Base-by-base conservation (phyloP, 2,888 invertebrate genomes). In the Oscheius onirici region DNA sequence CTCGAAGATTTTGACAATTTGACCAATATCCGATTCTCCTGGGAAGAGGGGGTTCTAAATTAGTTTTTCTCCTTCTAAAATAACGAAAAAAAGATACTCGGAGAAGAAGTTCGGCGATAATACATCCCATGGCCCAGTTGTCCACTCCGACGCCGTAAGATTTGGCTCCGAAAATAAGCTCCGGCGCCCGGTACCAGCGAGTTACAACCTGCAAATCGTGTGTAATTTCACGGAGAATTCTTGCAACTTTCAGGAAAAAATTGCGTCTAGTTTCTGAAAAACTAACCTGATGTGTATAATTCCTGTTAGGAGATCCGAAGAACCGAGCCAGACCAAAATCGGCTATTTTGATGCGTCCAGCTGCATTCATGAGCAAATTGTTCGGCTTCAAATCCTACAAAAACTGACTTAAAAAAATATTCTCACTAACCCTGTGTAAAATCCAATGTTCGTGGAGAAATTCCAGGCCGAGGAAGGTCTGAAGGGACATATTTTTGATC, bases 111-210 rank as follows among this genome's bases (percentile, higher is more conserved):
- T 99, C 99, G 0, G 96, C 99, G 75, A 99, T 89, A 87, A 99
- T 97, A 88, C 99, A 99, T 3, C 99, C 99, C 13, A 96, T 92
- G 3, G 99, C 97, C 99, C 99, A 99, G 91, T 97, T 95, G 88
- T 99, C 99, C 17, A 99, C 93, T 1, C 95, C 95, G n/a, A 93
- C 93, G 15, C 95, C 94, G 89, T 99, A 99, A 87, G 94, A 93
- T 57, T 94, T 91, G 0, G 97, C 95, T 22, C 99, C 99, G 90
- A 94, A 97, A 44, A 99, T 89, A 40, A 99, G 89, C 88, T 99
- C 99, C 0, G 99, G 99, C 11, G 78, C 68, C 8, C 84, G 78
- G 67, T 87, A 86, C 86, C 86, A 86, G 24, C 86, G 75, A 3
- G 86, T 86, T 17, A 86, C 85, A 13, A 86, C 86, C 77, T 77